phyloP scores from a whole-genome alignment of 2,113 vertebrate genomes.

The Vanacampus margaritifer region DNA sequence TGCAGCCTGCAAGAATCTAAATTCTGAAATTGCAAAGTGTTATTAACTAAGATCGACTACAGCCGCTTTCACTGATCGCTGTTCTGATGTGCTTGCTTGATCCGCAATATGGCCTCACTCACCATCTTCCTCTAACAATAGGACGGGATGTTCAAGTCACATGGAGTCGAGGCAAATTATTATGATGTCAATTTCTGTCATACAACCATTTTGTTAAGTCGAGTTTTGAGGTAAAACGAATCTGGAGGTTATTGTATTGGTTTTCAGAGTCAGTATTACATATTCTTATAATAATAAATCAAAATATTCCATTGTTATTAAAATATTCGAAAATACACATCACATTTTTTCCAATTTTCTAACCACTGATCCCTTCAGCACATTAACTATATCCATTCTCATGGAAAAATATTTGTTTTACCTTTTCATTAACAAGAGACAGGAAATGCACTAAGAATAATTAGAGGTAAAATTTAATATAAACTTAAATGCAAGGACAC shows the following conservation, averaged over 20 bases:
- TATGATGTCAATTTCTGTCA: conserved; percentile 50
- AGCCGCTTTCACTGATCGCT: conserved; percentile 56
- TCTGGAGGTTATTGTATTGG: neutral
- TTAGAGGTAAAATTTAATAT: neutral
- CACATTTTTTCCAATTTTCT: neutral
- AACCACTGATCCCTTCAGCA: neutral
- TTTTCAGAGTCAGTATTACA: neutral
- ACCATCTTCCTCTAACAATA: conserved; percentile 15
- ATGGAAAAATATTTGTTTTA: neutral
- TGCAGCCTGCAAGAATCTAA: conserved; percentile 47
- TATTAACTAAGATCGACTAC: conserved; percentile 67
- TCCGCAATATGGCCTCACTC: conserved; percentile 48
- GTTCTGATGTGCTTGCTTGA: conserved; percentile 50
- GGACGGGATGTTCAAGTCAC: conserved; percentile 13
- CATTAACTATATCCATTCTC: neutral
- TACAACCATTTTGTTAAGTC: conserved; percentile 51
- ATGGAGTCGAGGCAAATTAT: conserved; percentile 54
- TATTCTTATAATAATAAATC: neutral
- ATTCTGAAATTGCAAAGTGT: conserved; percentile 62
- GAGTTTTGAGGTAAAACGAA: conserved; percentile 28
- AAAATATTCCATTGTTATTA: neutral
- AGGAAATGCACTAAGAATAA: neutral
- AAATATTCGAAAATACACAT: neutral
- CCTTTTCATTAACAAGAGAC: neutral
- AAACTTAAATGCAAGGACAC: neutral